Evolutionary conservation across 1,140 invertebrate species (phyloP), one percentile per base, ranked within the genome.

Genomic region (Panulirus ornatus): DNA sequence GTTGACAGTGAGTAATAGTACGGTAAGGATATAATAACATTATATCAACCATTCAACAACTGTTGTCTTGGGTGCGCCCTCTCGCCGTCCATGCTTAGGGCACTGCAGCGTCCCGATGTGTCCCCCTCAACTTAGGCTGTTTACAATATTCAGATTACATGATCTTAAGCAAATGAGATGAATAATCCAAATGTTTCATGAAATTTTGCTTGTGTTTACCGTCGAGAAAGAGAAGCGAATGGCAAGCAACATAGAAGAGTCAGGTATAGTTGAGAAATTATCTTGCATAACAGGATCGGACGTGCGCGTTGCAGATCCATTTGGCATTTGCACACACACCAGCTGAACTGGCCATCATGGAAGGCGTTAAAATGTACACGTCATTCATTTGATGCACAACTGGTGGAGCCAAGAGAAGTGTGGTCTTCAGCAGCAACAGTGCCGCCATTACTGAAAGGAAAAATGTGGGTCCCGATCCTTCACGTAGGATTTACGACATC

Each of bases 301-400:
- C 36, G 85, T 34, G 47, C 27, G 73, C 63, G 85, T 76, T 87
- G 51, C 85, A 47, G 71, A 79, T 87, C 75, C 85, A 87, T 44
- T 63, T 78, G 85, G 85, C 85, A 87, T 79, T 78, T 87, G 58
- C 85, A 87, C 85, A 87, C 73, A 78, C 75, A 87, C 85, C 47
- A n/a, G 38, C 73, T 51, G 16, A 87, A 78, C 85, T 78, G 75
- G 36, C 58, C 85, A 79, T 87, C 85, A 87, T 66, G 51, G 34
- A 75, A 87, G 85, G 85, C 85, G 85, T 87, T 87, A 87, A 87
- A 87, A 87, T 87, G 73, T 87, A 87, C 85, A 87, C 85, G 85
- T 87, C 85, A 78, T 87, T 87, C 85, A 87, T 78, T 66, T 87
- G 85, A 79, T 87, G 78, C 85, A 66, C 51, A 87, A 87, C 27